These are phyloP conservation scores for Chelon labrosus DNA, from an alignment of 2,797 vertebrate species.

Conservation along the genomic window DNA sequence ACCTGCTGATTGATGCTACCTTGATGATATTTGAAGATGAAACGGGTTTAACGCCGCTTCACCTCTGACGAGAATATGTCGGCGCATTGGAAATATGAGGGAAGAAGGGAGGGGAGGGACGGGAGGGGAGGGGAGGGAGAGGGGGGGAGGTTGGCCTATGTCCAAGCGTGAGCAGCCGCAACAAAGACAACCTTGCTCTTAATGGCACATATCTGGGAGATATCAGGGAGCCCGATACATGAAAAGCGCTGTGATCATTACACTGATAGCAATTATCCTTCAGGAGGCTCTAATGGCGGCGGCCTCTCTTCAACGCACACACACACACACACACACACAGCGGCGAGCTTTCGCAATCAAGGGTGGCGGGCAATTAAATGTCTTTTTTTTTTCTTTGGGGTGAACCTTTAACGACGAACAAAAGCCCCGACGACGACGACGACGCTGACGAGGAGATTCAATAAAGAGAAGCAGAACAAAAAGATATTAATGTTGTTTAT, in stretches of 20 bases:
- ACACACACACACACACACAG: slow-evolving; percentile 30
- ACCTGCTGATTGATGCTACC: no score
- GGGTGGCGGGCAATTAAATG: slow-evolving; percentile 79
- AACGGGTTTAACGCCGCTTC: no score
- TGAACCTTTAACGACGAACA: slow-evolving; percentile 78
- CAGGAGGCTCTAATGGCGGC: slow-evolving; percentile 79
- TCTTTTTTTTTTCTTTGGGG: slow-evolving; percentile 54
- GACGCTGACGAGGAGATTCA: slow-evolving; percentile 62
- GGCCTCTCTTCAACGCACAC: slow-evolving; percentile 52
- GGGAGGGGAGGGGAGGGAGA: no score
- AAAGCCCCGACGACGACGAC: slow-evolving; percentile 70
- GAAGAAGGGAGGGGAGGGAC: no score
- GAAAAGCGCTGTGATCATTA: slow-evolving; percentile 82
- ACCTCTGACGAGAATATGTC: no score
- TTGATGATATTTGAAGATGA: no score
- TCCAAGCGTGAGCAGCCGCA: slow-evolving; percentile 72
- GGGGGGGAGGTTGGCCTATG: slow-evolving; percentile 65
- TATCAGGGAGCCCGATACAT: slow-evolving; percentile 75
- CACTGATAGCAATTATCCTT: slow-evolving; percentile 85
- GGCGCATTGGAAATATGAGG: no score
- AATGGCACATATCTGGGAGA: slow-evolving; percentile 82
- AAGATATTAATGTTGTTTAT: slow-evolving; percentile 83
- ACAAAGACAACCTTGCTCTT: slow-evolving; percentile 84
- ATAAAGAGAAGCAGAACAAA: slow-evolving; percentile 49
- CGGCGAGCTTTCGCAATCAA: slow-evolving; percentile 72